phyloP scores from a whole-genome alignment of 2,113 vertebrate genomes.

The Oreochromis tanganicae region DNA sequence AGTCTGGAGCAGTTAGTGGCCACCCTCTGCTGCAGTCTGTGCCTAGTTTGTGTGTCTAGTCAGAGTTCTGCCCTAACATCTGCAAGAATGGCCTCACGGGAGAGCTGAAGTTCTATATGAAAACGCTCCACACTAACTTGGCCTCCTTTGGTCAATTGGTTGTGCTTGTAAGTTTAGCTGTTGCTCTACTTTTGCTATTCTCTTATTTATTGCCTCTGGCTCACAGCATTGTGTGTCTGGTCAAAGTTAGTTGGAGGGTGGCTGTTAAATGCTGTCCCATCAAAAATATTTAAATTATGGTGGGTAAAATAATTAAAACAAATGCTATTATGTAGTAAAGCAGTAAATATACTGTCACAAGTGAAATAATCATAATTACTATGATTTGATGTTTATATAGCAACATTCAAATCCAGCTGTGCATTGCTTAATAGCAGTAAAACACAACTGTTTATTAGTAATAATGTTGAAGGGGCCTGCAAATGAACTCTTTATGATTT shows the following conservation, averaged over 20 bases:
- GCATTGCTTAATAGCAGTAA: background rate
- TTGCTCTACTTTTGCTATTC: background rate
- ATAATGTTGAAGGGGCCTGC: background rate
- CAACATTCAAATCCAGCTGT: background rate
- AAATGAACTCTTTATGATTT: background rate
- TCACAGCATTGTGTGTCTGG: background rate
- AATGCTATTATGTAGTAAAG: background rate
- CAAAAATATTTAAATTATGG: background rate
- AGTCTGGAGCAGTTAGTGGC: background rate
- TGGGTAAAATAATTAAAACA: background rate
- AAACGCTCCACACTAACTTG: background rate
- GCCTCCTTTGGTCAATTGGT: background rate
- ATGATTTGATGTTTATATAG: background rate
- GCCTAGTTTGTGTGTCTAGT: background rate
- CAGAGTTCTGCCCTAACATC: background rate
- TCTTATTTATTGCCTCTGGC: background rate
- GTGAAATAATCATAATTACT: background rate
- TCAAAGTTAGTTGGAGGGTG: background rate
- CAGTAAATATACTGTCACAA: background rate
- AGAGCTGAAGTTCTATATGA: background rate
- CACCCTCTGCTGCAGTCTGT: background rate
- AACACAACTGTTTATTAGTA: background rate
- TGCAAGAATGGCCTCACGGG: background rate
- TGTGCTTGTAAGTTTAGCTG: background rate
- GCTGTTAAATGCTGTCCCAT: background rate